A percentile compares a stretch with the other conserved stretches of the same genome.
phyloP scores from a whole-genome alignment of 2,113 vertebrate species.

The Geococcyx californianus region DNA sequence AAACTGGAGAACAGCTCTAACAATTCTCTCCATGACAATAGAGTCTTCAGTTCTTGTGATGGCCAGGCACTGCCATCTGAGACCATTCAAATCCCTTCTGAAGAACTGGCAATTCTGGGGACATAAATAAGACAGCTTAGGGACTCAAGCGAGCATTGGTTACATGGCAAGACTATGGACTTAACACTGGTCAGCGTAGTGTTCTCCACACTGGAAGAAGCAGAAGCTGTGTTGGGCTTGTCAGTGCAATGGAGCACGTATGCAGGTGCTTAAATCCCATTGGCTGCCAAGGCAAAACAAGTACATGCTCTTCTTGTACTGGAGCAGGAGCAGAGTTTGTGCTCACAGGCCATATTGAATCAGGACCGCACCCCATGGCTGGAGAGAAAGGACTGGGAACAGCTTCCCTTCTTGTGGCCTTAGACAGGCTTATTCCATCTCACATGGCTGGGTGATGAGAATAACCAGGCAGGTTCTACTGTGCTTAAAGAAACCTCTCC shows the following conservation, averaged over 20 bases:
- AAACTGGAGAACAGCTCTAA: constrained; percentile 4
- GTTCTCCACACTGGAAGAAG: neutral
- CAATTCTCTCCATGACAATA: constrained; percentile 48
- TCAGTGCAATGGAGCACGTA: fast-evolving
- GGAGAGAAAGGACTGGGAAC: neutral
- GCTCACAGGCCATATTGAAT: neutral
- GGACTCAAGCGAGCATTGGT: neutral
- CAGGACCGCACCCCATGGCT: neutral
- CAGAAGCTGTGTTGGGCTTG: fast-evolving
- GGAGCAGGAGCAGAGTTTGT: neutral
- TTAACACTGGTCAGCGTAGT: neutral
- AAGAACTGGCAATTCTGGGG: constrained; percentile 6
- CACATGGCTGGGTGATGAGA: neutral
- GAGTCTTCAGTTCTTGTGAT: constrained; percentile 24
- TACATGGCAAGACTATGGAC: neutral
- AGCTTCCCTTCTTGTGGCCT: neutral
- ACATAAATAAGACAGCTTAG: constrained; percentile 31
- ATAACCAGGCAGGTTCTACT: neutral
- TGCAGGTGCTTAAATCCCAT: neutral
- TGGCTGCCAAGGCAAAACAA: neutral
- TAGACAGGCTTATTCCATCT: neutral
- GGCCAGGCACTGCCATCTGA: constrained; percentile 3
- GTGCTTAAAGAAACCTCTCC: neutral
- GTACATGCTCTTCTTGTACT: fast-evolving
- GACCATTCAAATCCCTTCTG: constrained; percentile 17